Evolutionary conservation across 1,140 invertebrate genomes (phyloP), one percentile per base, ranked within the genome.

Genomic region (Cephus cinctus): DNA sequence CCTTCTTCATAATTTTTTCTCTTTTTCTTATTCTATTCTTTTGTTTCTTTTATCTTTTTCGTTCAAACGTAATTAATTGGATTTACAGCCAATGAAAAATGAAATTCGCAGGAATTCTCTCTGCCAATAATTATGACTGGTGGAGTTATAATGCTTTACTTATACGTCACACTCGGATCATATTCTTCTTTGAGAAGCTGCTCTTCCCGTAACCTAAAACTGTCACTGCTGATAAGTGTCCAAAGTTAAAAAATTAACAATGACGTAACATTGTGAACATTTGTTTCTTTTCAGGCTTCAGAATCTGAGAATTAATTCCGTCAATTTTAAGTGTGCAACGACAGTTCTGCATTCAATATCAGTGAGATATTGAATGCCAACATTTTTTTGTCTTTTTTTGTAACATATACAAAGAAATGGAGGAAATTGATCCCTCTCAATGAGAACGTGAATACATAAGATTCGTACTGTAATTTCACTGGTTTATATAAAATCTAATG

Each of bases 221-320:
- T 8, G n/a, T 27, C 6, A 6, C n/a, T 8, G 6, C n/a, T 27
- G 25, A 27, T 27, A n/a, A 27, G n/a, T 27, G n/a, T 6, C 25
- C 6, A 6, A 8, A n/a, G 25, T 27, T 27, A 6, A 27, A 27
- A n/a, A n/a, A 8, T 6, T 27, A 8, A n/a, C n/a, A 6, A 8
- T 8, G n/a, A 8, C 6, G 6, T n/a, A 6, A 30, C 21, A 31
- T 47, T 47, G 19, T 34, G 18, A 53, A 42, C 45, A 8, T 52
- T 47, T 65, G 46, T 57, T 65, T 67, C 31, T 61, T 71, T 71
- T 52, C 61, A 75, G 72, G 72, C 69, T 44, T 75, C 72, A 36
- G 72, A 75, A 59, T 59, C 71, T 47, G 72, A 75, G 52, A 74
- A 69, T 61, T 74, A 69, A 68, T 63, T 57, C 47, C 52, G 57